Base-by-base conservation (phyloP, 2,113 vertebrate species). In the Conger conger region DNA sequence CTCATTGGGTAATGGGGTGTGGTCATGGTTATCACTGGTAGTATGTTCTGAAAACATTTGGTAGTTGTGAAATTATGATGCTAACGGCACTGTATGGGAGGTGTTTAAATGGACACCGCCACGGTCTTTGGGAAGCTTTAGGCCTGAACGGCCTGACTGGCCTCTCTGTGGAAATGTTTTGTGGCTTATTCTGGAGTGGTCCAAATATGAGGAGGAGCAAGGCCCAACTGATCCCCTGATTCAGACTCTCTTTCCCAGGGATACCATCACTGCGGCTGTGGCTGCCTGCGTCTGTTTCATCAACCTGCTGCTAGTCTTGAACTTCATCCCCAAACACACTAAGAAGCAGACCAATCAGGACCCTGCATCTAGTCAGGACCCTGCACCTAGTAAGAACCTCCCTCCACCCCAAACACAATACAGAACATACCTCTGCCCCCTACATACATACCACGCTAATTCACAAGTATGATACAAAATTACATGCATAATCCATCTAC, bases 291-390 rank as follows among this genome's bases (percentile, higher is more conserved):
- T 92, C 35, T 97, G 91, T 84, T 79, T 95, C 85, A 82, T 96
- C 82, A 97, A 92, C 83, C 90, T 95, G 0, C 0, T 94, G 73
- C 87, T 98, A 92, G 96, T 95, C 83, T 54, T 94, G 88, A 89
- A 89, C 37, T 97, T 94, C 84, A 95, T 99, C 85, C 98, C 98
- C 1, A 84, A 90, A 17, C 94, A 89, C 33, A 96, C 96, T 54
- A 98, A 97, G 91, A 95, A 50, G n/a, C 27, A 20, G n/a, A 30
- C 57, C 37, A 76, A 35, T 18, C 33, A 38, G 18, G 7, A 15
- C 50, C 20, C 81, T n/a, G 33, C 50, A 36, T 4, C 50, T 53
- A 60, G 84, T 45, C 45, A 0, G 1, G 11, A 87, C 81, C 27
- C 1, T 0, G 79, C 87, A 30, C 77, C 91, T 1, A 81, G 96